phyloP scores from a whole-genome alignment of 2,797 vertebrate species.

The Phyllotis vaccarum region DNA sequence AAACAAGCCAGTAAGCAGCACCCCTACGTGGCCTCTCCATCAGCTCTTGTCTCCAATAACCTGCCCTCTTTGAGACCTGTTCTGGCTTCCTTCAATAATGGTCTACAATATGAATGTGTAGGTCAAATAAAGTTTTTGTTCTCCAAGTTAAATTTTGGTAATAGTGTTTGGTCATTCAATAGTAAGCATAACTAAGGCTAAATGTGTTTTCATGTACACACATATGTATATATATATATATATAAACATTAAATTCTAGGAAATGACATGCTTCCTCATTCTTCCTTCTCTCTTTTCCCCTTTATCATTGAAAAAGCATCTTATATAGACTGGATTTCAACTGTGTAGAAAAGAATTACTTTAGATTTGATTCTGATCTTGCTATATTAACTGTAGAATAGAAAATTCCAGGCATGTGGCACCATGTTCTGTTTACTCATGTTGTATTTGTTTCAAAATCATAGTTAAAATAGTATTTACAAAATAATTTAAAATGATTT shows the following conservation, averaged over 20 bases:
- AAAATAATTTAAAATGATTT: background rate
- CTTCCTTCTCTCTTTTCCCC: background rate
- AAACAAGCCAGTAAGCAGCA: too few relatives aligned
- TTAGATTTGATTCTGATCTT: background rate
- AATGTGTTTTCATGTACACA: too few relatives aligned
- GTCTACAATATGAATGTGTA: background rate
- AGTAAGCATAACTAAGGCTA: background rate
- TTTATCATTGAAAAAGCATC: rapidly evolving
- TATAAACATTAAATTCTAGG: too few relatives aligned
- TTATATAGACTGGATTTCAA: background rate
- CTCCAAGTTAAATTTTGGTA: background rate
- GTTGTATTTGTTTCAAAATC: background rate
- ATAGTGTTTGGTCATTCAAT: background rate
- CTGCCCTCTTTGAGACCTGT: background rate
- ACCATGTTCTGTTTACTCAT: background rate
- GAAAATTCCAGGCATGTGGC: too few relatives aligned
- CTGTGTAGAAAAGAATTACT: background rate
- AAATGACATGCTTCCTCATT: too few relatives aligned
- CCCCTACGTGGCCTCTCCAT: background rate
- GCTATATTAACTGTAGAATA: background rate
- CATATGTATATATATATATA: too few relatives aligned
- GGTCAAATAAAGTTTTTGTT: background rate
- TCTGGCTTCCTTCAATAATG: background rate
- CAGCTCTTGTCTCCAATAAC: background rate
- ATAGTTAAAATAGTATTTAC: background rate